These are phyloP conservation scores for Sebastes iracundus DNA, from an alignment of 2,797 vertebrate species.

Conservation along the genomic window DNA sequence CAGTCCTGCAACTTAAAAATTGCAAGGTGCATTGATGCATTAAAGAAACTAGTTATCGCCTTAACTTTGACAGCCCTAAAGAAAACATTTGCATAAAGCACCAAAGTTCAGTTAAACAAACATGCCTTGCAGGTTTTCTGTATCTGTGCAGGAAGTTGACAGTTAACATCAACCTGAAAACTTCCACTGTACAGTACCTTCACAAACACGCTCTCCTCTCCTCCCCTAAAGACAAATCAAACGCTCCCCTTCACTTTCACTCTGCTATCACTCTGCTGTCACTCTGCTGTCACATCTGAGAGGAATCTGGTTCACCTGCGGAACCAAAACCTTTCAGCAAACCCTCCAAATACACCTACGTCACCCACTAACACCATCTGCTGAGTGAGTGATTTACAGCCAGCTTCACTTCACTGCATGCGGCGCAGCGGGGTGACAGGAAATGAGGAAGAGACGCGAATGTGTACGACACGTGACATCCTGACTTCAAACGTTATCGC, in stretches of 20 bases:
- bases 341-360: neutral
- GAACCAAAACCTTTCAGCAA: neutral
- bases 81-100: too few species aligned
- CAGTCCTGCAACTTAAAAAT: too few species aligned
- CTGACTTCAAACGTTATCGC: neutral
- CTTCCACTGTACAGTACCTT: neutral
- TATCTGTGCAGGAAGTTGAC: neutral
- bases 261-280: neutral
- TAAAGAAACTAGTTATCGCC: too few species aligned
- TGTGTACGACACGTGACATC: neutral
- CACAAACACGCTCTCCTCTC: neutral
- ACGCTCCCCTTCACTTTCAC: conserved; percentile 1
- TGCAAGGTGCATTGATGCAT: too few species aligned
- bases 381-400: neutral
- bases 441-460: neutral
- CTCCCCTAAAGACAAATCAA: neutral
- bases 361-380: neutral
- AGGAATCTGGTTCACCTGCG: conserved; percentile 4
- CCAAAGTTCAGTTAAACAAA: neutral
- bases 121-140: neutral
- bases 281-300: neutral
- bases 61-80: too few species aligned
- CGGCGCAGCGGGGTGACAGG: neutral
- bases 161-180: neutral
- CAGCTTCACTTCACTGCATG: neutral